phyloP scores from a whole-genome alignment of 2,113 vertebrate genomes.

The Mus spicilegus region DNA sequence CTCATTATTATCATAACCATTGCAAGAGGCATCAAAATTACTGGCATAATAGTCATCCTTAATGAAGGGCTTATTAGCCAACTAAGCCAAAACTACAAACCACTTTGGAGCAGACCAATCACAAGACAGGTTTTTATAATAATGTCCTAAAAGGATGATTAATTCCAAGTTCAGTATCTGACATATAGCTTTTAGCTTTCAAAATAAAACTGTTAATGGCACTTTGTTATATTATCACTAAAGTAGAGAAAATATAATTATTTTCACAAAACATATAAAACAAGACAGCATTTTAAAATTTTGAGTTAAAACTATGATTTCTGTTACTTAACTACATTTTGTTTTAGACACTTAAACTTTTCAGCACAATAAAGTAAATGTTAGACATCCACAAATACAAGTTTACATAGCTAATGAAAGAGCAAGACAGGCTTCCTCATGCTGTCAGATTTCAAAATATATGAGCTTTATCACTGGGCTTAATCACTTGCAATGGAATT shows the following conservation, averaged over 20 bases:
- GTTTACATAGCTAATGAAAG: not conserved
- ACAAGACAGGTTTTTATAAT: not conserved
- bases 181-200: constrained; percentile 18
- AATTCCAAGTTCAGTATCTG: not conserved
- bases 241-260: constrained; percentile 7
- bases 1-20: not conserved
- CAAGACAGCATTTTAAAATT: not conserved
- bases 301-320: constrained; percentile 46
- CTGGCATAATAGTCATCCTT: constrained; percentile 5
- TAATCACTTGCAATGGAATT: not conserved
- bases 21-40: constrained; percentile 35
- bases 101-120: not conserved
- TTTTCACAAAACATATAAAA: constrained; percentile 36
- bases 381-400: not conserved
- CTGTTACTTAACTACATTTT: constrained; percentile 15
- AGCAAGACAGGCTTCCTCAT: not conserved
- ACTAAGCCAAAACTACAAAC: not conserved
- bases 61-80: not conserved
- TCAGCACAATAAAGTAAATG: not conserved
- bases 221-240: constrained; percentile 6
- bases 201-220: constrained; percentile 19
- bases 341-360: constrained; percentile 48
- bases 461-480: not conserved
- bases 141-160: not conserved
- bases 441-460: not conserved